Conservation (phyloP, 1,140 invertebrate genomes). For the Drosophila parvula region DNA sequence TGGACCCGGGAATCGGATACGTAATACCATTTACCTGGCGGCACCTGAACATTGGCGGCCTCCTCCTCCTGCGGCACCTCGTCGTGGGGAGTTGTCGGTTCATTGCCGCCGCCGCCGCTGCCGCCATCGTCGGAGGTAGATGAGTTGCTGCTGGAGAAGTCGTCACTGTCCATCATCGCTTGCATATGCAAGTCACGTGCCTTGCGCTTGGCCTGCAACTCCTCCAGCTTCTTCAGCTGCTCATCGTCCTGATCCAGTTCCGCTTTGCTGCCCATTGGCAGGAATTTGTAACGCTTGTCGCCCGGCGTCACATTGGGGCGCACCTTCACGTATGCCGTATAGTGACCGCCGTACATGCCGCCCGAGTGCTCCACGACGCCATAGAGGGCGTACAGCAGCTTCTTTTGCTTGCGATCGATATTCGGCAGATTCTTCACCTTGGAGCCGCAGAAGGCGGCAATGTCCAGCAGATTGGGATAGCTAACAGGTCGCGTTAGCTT, state of each 20-base stretch:
- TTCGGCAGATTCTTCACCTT: slow-evolving; percentile 88
- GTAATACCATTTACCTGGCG: slow-evolving; percentile 94
- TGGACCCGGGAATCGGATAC: slow-evolving; percentile 95
- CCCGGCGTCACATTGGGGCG: slow-evolving; percentile 85
- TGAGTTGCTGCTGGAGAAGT: slow-evolving; percentile 85
- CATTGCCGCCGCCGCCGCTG: slow-evolving; percentile 17
- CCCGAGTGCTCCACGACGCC: slow-evolving; percentile 98
- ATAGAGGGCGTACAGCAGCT: slow-evolving; percentile 95
- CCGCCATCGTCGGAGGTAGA: slow-evolving; percentile 68
- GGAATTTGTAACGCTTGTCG: slow-evolving; percentile 88
- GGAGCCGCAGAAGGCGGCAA: slow-evolving; percentile 95
- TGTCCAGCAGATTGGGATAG: slow-evolving; percentile 93
- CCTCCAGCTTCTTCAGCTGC: slow-evolving; percentile 73
- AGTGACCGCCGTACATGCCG: slow-evolving; percentile 95
- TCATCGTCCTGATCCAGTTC: slow-evolving; percentile 81
- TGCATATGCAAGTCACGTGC: slow-evolving; percentile 75
- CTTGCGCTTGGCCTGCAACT: slow-evolving; percentile 79
- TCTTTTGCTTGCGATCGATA: slow-evolving; percentile 87
- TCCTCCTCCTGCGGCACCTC: slow-evolving; percentile 58
- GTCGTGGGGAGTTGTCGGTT: slow-evolving; percentile 37
- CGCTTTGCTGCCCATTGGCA: slow-evolving; percentile 86
- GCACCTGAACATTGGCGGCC: slow-evolving; percentile 85
- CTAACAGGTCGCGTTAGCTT: slow-evolving; percentile 95
- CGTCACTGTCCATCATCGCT: slow-evolving; percentile 82
- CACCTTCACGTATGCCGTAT: slow-evolving; percentile 97